These are phyloP conservation scores for Polietes domitor DNA, from an alignment of 2,888 invertebrate species.

Conservation along the genomic window DNA sequence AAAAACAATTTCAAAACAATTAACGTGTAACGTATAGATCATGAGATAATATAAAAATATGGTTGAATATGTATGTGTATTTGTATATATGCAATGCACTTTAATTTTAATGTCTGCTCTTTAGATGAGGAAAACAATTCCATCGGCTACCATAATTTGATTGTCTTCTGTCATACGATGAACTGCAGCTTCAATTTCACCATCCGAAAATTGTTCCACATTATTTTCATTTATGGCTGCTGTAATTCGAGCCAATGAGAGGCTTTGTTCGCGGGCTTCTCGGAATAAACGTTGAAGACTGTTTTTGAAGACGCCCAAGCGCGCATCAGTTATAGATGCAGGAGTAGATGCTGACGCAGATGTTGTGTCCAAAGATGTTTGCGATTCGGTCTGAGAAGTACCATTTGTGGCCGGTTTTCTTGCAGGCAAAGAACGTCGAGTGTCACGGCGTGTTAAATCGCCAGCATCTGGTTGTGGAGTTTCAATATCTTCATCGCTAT, in stretches of 20 bases:
- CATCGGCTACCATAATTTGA: constrained; percentile 94
- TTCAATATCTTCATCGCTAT: constrained; percentile 76
- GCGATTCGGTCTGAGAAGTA: constrained; percentile 54
- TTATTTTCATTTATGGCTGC: constrained; percentile 85
- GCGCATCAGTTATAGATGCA: constrained; percentile 80
- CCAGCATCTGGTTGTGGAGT: constrained; percentile 78
- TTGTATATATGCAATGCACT: constrained; percentile 16
- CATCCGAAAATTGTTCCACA: constrained; percentile 83
- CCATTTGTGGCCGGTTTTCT: constrained; percentile 36
- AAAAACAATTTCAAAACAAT: constrained; percentile 4
- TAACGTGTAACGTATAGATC: neutral
- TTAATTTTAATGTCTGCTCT: constrained; percentile 4
- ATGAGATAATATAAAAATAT: constrained; percentile 17
- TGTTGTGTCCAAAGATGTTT: constrained; percentile 43
- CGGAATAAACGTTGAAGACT: constrained; percentile 89
- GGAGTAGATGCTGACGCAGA: constrained; percentile 68
- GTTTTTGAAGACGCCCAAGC: constrained; percentile 86
- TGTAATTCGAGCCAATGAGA: constrained; percentile 85
- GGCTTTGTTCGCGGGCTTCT: constrained; percentile 88
- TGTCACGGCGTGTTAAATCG: constrained; percentile 79
- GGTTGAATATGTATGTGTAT: constrained; percentile 9
- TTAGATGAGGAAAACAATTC: constrained; percentile 91
- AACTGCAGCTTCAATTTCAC: constrained; percentile 90
- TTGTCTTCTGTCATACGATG: constrained; percentile 93
- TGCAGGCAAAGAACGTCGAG: constrained; percentile 73